Conservation (phyloP, 1,140 invertebrate species). For the Zaprionus gabonicus region DNA sequence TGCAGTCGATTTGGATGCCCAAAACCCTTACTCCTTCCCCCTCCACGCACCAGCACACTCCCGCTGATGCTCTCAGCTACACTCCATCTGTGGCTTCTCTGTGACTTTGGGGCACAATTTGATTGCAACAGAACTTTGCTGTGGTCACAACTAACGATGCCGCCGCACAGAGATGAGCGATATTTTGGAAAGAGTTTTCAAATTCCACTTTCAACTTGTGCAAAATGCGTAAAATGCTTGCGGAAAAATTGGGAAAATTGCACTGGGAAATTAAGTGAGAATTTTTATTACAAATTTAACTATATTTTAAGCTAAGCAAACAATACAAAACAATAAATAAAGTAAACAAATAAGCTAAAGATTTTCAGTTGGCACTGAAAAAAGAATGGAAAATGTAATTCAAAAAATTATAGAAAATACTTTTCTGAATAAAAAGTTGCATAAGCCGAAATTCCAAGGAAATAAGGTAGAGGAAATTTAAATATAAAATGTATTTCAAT, state of each 20-base stretch:
- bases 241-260: background rate
- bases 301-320: background rate
- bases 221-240: conserved; percentile 3
- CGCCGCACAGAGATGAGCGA: conserved; percentile 21
- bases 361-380: background rate
- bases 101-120: conserved; percentile 21
- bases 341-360: background rate
- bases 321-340: background rate
- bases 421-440: background rate
- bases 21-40: background rate
- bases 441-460: background rate
- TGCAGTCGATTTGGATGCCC: background rate
- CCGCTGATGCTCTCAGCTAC: background rate
- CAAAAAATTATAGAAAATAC: background rate
- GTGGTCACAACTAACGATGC: conserved; percentile 27
- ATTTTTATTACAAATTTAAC: background rate
- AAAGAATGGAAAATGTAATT: background rate
- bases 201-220: background rate
- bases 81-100: background rate
- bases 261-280: background rate
- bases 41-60: background rate
- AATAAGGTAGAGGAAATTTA: background rate
- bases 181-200: background rate
- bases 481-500: too few relatives aligned
- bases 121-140: conserved; percentile 30